These are phyloP conservation scores for Tryphoninae sp. DNA, from an alignment of 2,888 invertebrate genomes.

Conservation along the genomic window DNA sequence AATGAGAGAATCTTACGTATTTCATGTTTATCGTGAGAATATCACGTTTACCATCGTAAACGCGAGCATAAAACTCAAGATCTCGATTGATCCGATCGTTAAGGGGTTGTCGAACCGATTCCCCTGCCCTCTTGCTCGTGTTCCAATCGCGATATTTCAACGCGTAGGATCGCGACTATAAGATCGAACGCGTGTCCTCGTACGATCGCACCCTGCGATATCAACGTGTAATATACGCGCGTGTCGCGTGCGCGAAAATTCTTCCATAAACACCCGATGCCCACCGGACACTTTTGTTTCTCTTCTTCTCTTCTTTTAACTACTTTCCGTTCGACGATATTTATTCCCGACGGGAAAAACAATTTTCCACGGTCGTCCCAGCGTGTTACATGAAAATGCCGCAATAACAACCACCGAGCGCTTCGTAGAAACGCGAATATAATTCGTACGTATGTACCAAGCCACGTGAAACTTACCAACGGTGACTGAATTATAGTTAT, in stretches of 20 bases:
- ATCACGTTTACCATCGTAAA: too few species aligned
- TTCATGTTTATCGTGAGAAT: too few species aligned
- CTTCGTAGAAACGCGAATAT: background rate
- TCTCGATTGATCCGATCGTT: constrained; percentile 57
- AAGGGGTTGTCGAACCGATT: constrained; percentile 65
- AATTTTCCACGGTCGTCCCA: constrained; percentile 8
- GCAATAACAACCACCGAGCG: background rate
- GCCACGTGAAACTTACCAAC: background rate
- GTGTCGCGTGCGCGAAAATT: constrained; percentile 8
- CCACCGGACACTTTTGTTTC: background rate
- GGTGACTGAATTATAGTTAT: constrained; percentile 6
- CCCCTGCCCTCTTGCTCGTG: constrained; percentile 32
- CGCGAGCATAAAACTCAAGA: constrained; percentile 16
- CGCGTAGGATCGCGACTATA: background rate
- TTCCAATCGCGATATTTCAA: background rate
- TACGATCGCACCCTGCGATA: constrained; percentile 6
- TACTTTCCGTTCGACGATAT: background rate
- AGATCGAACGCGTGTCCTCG: background rate
- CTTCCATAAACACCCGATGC: constrained; percentile 30
- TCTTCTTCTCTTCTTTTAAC: background rate
- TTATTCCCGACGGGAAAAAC: constrained; percentile 26
- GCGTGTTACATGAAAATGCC: background rate
- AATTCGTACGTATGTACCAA: background rate
- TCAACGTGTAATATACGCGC: background rate
- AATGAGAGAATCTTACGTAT: too few species aligned